Evolutionary conservation across 1,140 invertebrate species (phyloP), one percentile per base, ranked within the genome.

Genomic region (Asbolus verrucosus): DNA sequence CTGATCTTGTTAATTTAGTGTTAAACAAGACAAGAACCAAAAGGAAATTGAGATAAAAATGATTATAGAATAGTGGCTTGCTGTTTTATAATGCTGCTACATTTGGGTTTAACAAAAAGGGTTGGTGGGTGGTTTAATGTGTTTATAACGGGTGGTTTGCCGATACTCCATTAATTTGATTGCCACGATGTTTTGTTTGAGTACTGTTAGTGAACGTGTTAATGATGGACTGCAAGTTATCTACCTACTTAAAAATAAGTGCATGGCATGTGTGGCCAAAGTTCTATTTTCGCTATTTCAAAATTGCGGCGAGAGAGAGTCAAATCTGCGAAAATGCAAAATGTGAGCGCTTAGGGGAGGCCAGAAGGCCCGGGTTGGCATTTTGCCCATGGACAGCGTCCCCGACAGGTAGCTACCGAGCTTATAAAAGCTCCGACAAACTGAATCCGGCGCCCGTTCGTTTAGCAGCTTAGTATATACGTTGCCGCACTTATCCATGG

Each of bases 361-460:
- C 46, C 46, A 41, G 41, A 63, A 69, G 41, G 46, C 73, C 73
- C 43, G 69, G 72, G 76, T 76, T 78, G 78, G 78, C 78, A 73
- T 8, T 18, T 15, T 74, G 77, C 80, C 78, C 73, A 72, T 72
- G 67, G 72, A 73, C 73, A 71, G 24, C 62, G 68, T 77, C 73
- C 71, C 69, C 75, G 77, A 79, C 78, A 80, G 79, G 78, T 80
- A 80, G 78, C 77, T 73, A 81, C 81, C 79, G 81, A 81, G 76
- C 74, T 80, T 81, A 81, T 81, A 81, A 80, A 81, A 80, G 79
- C 76, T 36, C 61, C 60, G 73, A 67, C 78, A 75, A 73, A 73
- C 43, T 73, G 63, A 73, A 41, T 73, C 74, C 75, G 74, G 65
- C 69, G 78, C 77, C 76, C 78, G 78, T 80, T 80, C 78, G 76